Evolutionary conservation across 2,113 vertebrate species (phyloP), one percentile per base, ranked within the genome.

Genomic region (Miniopterus natalensis): DNA sequence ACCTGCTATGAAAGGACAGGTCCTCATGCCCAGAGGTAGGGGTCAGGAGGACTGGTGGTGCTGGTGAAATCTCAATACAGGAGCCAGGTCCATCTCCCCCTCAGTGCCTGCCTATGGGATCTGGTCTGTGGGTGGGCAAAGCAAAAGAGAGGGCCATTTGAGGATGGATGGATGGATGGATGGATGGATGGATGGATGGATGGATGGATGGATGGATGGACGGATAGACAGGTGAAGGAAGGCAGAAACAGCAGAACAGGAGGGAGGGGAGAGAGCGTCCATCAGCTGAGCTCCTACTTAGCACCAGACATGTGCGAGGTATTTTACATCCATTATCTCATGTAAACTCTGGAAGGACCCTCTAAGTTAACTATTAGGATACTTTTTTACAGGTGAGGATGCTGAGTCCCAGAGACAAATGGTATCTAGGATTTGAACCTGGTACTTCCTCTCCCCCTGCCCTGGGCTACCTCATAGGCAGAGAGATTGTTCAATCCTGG

Each of bases 291-390:
- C 51, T 47, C 40, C 65, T 80, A 0, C 29, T 29, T 29, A 18
- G 8, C 57, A n/a, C 36, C 55, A 65, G 70, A 21, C 3, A 0
- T 0, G 1, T 8, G 5, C n/a, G 27, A 36, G 68, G 18, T 21
- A 9, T 14, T 51, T 95, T 12, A 29, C 1, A 9, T 14, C 8
- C 25, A 0, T 31, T 3, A 3, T 20, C 66, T 80, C 36, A 1
- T 20, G 71, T 18, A 53, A 25, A n/a, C 88, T 51, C 73, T 15
- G 80, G 70, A 18, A 47, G 36, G 27, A 14, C 10, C 27, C 42
- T 10, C 0, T 5, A 20, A 89, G 73, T 6, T 18, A 40, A 53
- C 55, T 20, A 11, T 21, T 1, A 66, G 65, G 59, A 8, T 57
- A 7, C 78, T 4, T 31, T 40, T 63, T 68, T 23, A 21, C 20